phyloP scores from a whole-genome alignment of 2,113 vertebrate species.

The Atlantisia rogersi region DNA sequence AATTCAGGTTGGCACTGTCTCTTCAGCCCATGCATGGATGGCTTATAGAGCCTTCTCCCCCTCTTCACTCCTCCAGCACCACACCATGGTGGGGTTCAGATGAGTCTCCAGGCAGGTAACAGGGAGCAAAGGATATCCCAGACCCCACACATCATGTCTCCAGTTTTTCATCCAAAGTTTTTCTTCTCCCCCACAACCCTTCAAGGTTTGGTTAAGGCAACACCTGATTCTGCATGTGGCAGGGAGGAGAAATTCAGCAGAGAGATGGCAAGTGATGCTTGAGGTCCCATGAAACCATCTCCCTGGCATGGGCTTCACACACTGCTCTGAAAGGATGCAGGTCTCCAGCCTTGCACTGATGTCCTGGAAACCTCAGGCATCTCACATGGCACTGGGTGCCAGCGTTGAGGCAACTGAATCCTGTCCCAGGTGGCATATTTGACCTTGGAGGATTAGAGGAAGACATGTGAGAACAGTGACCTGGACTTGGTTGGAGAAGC shows the following conservation, averaged over 20 bases:
- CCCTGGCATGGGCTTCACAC: neutral
- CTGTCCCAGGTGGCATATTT: neutral
- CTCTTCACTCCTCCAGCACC: neutral
- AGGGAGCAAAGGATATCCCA: neutral
- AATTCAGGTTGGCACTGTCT: neutral
- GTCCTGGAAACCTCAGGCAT: neutral
- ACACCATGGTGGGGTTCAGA: neutral
- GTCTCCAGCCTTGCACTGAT: neutral
- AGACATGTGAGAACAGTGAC: rapidly evolving
- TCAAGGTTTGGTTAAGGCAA: neutral
- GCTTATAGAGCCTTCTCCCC: neutral
- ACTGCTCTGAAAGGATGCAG: neutral
- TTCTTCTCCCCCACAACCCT: neutral
- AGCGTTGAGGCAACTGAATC: neutral
- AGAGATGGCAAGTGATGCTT: neutral
- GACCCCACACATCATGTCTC: neutral
- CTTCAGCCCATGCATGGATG: neutral
- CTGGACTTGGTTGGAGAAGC: neutral
- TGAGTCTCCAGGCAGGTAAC: rapidly evolving
- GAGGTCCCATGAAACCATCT: neutral
- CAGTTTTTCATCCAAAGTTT: neutral
- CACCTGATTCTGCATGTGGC: rapidly evolving
- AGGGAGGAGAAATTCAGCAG: neutral
- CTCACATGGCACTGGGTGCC: neutral
- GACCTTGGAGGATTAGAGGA: neutral